Conservation (phyloP, 1,140 invertebrate species). For the Pteromalus puparum region DNA sequence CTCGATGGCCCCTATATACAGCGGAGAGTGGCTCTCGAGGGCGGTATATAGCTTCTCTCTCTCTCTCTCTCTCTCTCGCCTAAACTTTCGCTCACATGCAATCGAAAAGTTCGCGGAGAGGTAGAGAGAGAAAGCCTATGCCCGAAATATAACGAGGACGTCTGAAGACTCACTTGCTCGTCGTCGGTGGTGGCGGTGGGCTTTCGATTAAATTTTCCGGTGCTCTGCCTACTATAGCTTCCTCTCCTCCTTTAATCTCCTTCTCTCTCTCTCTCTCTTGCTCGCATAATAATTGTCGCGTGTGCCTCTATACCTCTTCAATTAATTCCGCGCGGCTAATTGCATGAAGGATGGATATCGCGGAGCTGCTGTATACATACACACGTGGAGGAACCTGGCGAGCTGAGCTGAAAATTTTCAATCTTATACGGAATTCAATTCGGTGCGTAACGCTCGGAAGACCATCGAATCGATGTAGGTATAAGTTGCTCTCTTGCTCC, state of each 20-base stretch:
- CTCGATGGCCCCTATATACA: conserved; percentile 6
- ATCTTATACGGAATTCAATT: not conserved
- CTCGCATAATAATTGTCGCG: conserved; percentile 28
- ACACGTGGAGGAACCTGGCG: no score
- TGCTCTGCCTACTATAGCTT: not conserved
- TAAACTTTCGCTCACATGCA: conserved; percentile 37
- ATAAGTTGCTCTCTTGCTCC: not conserved
- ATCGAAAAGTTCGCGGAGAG: conserved; percentile 47
- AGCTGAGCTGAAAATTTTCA: no score
- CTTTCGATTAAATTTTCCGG: conserved; percentile 52
- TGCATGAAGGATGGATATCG: not conserved
- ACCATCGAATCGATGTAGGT: not conserved
- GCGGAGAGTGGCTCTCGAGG: conserved; percentile 26
- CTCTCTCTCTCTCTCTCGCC: not conserved
- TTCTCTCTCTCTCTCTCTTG: conserved; percentile 11
- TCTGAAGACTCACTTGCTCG: conserved; percentile 14
- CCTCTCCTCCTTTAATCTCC: not conserved
- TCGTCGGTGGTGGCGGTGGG: not conserved
- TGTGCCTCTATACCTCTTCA: not conserved
- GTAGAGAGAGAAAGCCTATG: not conserved
- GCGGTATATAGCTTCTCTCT: no score
- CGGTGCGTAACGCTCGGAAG: not conserved
- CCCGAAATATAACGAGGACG: conserved; percentile 43
- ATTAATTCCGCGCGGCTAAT: conserved; percentile 37
- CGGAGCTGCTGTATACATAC: no score